Percentiles rank a stretch among this genome's conserved stretches.
phyloP scores from a whole-genome alignment of 2,797 vertebrate genomes.

The Hephaestus fuliginosus region DNA sequence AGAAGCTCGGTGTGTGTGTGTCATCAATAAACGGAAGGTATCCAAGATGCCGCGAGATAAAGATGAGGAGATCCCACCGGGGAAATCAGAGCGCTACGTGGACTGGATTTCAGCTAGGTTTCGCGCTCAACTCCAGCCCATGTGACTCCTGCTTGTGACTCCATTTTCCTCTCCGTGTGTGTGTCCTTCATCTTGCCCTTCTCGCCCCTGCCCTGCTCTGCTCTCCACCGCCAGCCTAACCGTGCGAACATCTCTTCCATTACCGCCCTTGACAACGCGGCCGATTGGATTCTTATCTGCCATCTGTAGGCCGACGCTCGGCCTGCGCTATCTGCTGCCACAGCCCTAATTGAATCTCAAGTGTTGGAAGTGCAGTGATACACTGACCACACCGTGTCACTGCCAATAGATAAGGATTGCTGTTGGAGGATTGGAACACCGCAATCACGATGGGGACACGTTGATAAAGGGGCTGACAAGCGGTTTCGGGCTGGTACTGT shows the following conservation, averaged over 20 bases:
- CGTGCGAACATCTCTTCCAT: conserved; percentile 74
- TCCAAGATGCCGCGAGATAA: neutral
- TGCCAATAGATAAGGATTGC: conserved; percentile 78
- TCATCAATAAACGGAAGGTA: conserved; percentile 1
- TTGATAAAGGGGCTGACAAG: conserved; percentile 71
- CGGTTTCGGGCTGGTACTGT: conserved; percentile 42
- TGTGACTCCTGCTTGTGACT: neutral
- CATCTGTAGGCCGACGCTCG: conserved; percentile 67
- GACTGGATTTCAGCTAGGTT: conserved; percentile 15
- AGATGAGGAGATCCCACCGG: neutral
- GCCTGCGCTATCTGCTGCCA: conserved; percentile 65
- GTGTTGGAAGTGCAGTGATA: conserved; percentile 78
- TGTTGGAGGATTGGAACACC: conserved; percentile 68
- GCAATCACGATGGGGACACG: conserved; percentile 66
- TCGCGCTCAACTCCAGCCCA: neutral
- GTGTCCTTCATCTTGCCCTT: conserved; percentile 71
- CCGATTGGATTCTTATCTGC: conserved; percentile 83
- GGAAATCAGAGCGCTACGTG: neutral
- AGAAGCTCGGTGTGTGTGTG: neutral
- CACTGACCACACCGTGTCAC: conserved; percentile 76
- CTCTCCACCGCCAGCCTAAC: conserved; percentile 23
- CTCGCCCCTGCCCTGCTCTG: conserved; percentile 23
- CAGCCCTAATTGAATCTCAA: conserved; percentile 83
- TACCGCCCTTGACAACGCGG: conserved; percentile 77
- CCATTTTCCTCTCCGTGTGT: neutral